Evolutionary conservation across 2,888 invertebrate species (phyloP).

Genomic region (Athetis lepigone): DNA sequence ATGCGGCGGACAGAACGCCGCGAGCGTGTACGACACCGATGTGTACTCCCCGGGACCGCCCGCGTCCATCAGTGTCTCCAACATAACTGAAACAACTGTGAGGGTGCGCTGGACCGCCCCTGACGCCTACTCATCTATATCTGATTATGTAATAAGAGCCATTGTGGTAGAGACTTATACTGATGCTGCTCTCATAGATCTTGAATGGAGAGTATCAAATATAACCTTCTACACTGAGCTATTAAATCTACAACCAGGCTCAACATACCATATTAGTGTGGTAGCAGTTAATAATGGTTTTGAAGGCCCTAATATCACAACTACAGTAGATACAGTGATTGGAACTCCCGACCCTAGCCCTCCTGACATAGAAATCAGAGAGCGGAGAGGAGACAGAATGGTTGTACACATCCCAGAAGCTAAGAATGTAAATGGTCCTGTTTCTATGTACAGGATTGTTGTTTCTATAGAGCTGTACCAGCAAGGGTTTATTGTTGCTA

Average conservation of each 20-base stretch:
- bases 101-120: slow-evolving; percentile 91
- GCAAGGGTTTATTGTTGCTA: slow-evolving; percentile 91
- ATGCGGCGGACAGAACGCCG: slow-evolving; percentile 93
- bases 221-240: slow-evolving; percentile 90
- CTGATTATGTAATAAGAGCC: slow-evolving; percentile 90
- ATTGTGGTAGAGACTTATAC: slow-evolving; percentile 91
- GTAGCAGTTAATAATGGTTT: slow-evolving; percentile 91
- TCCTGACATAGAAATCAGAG: slow-evolving; percentile 91
- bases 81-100: slow-evolving; percentile 92
- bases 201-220: slow-evolving; percentile 91
- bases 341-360: slow-evolving; percentile 94
- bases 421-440: slow-evolving; percentile 94
- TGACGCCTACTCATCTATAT: slow-evolving; percentile 87
- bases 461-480: slow-evolving; percentile 92
- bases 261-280: slow-evolving; percentile 94
- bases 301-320: slow-evolving; percentile 90
- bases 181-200: slow-evolving; percentile 83
- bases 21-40: slow-evolving; percentile 93
- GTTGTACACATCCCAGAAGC: slow-evolving; percentile 92
- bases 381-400: slow-evolving; percentile 91
- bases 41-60: slow-evolving; percentile 93
- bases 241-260: slow-evolving; percentile 93
- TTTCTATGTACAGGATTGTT: slow-evolving; percentile 93
- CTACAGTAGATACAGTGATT: slow-evolving; percentile 92
- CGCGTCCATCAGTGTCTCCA: slow-evolving; percentile 89